Evolutionary conservation across 1,140 invertebrate genomes (phyloP), one percentile per base, ranked within the genome.

Genomic region (Halesus radiatus): DNA sequence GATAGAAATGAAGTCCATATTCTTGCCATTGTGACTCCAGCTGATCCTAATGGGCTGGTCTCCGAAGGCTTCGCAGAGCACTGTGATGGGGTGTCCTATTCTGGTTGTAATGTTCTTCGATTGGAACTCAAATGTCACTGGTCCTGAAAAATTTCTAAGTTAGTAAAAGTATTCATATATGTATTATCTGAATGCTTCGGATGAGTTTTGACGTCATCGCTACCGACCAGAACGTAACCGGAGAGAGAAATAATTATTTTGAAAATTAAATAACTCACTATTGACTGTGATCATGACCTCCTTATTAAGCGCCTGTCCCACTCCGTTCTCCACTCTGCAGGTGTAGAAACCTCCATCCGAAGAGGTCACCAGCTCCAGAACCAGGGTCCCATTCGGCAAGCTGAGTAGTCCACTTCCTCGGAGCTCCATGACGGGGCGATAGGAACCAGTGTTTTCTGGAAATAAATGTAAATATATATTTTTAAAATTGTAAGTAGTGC

Each of bases 11-110:
- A 90, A 88, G 82, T 94, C 93, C 32, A 94, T 86, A 32, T 91
- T 88, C 74, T 92, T 92, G 68, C 91, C 93, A 84, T 94, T 93
- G 80, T 94, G 92, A 10, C 90, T 91, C 94, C 96, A 98, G 1
- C 92, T 89, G 4, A 98, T 92, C 83, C 93, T 93, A 76, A 98
- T 92, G 0, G 96, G 96, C 80, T 93, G 92, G 85, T 98, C 96
- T 0, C 97, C 97, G 54, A 95, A 92, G 0, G 96, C 95, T 58
- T 94, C 92, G 85, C 97, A 98, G n/a, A 94, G 91, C 22, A 98
- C 86, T 1, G 90, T 92, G 0, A 94, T 91, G 0, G 92, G 91
- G 84, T 94, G 94, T 22, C 94, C 90, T 58, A 94, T 87, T 80
- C 94, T 90, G 74, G 93, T 93, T 3, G 93, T 94, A 5, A 94